Percentiles rank a stretch among this genome's conserved stretches.
Conservation (phyloP, 1,140 invertebrate species). For the Psix sp. region DNA sequence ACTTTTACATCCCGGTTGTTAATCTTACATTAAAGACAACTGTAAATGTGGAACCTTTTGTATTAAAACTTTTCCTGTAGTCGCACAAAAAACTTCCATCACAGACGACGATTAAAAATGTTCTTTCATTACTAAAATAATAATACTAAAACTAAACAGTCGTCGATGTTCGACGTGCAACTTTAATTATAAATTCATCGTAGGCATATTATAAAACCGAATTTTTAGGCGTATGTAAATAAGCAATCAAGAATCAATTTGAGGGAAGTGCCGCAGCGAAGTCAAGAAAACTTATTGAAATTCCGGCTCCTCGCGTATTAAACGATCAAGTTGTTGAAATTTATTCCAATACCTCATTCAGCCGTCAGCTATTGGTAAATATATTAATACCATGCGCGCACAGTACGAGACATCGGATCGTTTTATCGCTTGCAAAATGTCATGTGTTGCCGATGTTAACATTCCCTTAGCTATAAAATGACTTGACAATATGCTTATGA, state of each 20-base stretch:
- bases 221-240: slow-evolving; percentile 8
- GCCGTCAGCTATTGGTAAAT: slow-evolving; percentile 33
- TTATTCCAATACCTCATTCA: slow-evolving; percentile 42
- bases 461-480: slow-evolving; percentile 26
- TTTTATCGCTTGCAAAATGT: slow-evolving; percentile 40
- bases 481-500: slow-evolving; percentile 25
- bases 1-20: too few relatives aligned
- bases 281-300: slow-evolving; percentile 19
- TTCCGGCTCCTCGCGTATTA: slow-evolving; percentile 11
- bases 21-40: too few relatives aligned
- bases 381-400: slow-evolving; percentile 12
- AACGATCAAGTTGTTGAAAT: slow-evolving; percentile 30
- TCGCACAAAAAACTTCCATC: too few relatives aligned
- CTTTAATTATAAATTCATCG: slow-evolving; percentile 1
- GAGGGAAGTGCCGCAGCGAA: slow-evolving; percentile 6
- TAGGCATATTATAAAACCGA: not conserved
- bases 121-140: too few relatives aligned
- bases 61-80: too few relatives aligned
- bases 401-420: slow-evolving; percentile 20
- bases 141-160: too few relatives aligned
- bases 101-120: too few relatives aligned
- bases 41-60: too few relatives aligned
- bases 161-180: too few relatives aligned
- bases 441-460: slow-evolving; percentile 43
- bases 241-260: slow-evolving; percentile 20